Conservation (phyloP, 2,888 invertebrate species). For the Agrilus mali region DNA sequence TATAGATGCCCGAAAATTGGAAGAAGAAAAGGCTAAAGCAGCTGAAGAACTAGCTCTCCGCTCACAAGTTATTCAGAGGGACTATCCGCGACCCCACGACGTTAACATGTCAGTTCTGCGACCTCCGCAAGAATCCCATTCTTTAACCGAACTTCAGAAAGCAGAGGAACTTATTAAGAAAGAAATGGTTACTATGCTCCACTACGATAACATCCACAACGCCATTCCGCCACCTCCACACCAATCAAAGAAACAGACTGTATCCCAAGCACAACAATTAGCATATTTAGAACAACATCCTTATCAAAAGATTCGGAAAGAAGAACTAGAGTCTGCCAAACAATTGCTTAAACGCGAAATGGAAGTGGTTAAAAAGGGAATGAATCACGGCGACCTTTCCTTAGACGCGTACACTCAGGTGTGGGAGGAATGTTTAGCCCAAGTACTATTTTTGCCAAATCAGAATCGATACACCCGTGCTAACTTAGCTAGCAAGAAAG, state of each 20-base stretch:
- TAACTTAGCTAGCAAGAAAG: constrained; percentile 90
- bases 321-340: constrained; percentile 55
- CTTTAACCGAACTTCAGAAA: constrained; percentile 78
- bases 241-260: constrained; percentile 38
- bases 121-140: constrained; percentile 60
- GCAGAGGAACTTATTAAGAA: constrained; percentile 93
- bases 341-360: constrained; percentile 66
- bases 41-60: constrained; percentile 59
- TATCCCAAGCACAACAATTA: constrained; percentile 56
- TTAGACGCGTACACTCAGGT: constrained; percentile 82
- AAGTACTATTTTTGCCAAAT: constrained; percentile 82
- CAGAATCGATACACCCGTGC: constrained; percentile 69
- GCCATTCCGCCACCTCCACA: constrained; percentile 38
- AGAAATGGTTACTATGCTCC: constrained; percentile 93
- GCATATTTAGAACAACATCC: constrained; percentile 79
- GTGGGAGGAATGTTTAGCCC: constrained; percentile 93
- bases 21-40: constrained; percentile 57
- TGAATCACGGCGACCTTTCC: constrained; percentile 91
- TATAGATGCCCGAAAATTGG: constrained; percentile 56
- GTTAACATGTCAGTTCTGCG: constrained; percentile 74
- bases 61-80: constrained; percentile 77
- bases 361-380: constrained; percentile 80
- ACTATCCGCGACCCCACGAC: constrained; percentile 72
- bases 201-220: constrained; percentile 76
- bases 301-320: constrained; percentile 57